Evolutionary conservation across 30 jellyfish, hydroid and myxozoan genomes (phyloP), one percentile per base, ranked within the genome.

Genomic region (Chironex yamaguchii): DNA sequence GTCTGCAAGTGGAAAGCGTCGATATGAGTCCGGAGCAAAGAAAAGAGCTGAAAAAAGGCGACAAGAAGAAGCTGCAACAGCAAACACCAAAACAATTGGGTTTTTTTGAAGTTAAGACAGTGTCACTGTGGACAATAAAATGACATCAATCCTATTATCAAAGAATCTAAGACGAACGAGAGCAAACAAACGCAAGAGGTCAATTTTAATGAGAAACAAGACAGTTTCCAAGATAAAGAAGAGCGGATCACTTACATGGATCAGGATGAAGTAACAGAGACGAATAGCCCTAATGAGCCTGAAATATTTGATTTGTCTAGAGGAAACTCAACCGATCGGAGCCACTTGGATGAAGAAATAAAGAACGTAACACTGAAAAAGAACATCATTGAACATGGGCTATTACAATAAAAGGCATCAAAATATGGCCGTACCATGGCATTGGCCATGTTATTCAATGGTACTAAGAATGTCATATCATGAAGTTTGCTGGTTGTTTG

Each of bases 361-460:
- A 54, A 54, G 72, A 54, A 54, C 72, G 72, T 21, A 54, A 31
- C 72, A 21, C 25, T 54, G 72, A 54, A 54, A 21, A 54, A 54
- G 72, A 54, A 54, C 72, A 21, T 54, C 25, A 54, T 54, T 54
- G 31, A 54, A 21, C 72, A 54, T 54, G 9, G 72, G 25, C 72
- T 31, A 11, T 54, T 54, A 54, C 25, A n/a, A 54, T 3, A 54
- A 54, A 32, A 6, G 25, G 3, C 21, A n/a, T 32, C 21, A 32
- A 28, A 54, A 54, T 54, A 54, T 54, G 21, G 11, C 71, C 21
- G 71, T 54, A 54, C 71, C 71, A n/a, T 32, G 22, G 25, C 71
- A n/a, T 54, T 71, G 85, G 85, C 85, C 49, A 1, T 71, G 85
- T 14, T 21, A 14, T 54, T 54, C 72, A 54, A 21, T 54, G 72